A percentile compares a stretch with the other conserved stretches of the same genome.
Evolutionary conservation across 2,888 invertebrate genomes (phyloP).

Genomic region (Platypus cylindrus): DNA sequence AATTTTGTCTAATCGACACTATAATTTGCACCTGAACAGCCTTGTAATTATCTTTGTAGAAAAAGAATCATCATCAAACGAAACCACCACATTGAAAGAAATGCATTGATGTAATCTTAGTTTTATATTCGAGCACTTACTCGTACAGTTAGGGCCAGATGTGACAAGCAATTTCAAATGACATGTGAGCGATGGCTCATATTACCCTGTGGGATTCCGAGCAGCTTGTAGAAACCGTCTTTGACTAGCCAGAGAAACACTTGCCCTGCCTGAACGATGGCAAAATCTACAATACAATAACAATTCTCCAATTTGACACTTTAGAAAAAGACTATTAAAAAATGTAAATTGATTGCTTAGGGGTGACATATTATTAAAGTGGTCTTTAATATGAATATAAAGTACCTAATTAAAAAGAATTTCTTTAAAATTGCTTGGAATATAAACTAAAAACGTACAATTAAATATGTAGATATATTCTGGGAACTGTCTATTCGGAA

Average conservation of each 20-base stretch:
- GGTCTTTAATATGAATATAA: too few species aligned
- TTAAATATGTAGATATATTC: too few species aligned
- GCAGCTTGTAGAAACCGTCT: slow-evolving; percentile 14
- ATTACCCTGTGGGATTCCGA: slow-evolving; percentile 13
- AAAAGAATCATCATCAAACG: too few species aligned
- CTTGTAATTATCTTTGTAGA: too few species aligned
- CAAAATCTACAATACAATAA: neutral
- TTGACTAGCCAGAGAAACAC: slow-evolving; percentile 12
- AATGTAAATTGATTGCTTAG: slow-evolving; percentile 1
- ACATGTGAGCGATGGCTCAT: slow-evolving; percentile 15
- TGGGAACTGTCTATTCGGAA: neutral
- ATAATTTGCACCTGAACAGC: too few species aligned
- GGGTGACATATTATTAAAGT: neutral
- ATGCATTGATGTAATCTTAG: slow-evolving; percentile 15
- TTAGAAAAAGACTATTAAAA: slow-evolving; percentile 3
- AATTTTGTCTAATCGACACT: too few species aligned
- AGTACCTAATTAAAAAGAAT: too few species aligned
- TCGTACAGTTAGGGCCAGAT: slow-evolving; percentile 13
- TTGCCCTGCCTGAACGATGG: slow-evolving; percentile 1
- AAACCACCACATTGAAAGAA: too few species aligned
- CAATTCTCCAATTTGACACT: slow-evolving; percentile 3
- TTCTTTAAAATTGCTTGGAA: too few species aligned
- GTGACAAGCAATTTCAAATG: slow-evolving; percentile 15
- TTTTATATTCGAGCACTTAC: slow-evolving; percentile 15
- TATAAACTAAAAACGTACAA: too few species aligned